These are phyloP conservation scores for Protodeltote pygarga DNA, from an alignment of 2,888 invertebrate species.

Conservation along the genomic window DNA sequence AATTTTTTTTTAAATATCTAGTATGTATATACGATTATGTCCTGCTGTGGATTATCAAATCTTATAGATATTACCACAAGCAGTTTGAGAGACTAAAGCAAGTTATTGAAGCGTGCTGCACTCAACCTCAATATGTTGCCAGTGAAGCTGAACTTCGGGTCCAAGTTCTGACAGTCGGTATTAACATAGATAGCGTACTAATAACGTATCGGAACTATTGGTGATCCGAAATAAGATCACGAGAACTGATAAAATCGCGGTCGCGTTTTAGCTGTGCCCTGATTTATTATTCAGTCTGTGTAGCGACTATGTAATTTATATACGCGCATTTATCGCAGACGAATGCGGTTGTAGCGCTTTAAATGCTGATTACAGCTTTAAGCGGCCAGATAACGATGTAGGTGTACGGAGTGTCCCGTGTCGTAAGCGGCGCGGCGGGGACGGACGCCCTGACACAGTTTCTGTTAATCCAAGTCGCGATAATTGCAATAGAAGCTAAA, in stretches of 20 bases:
- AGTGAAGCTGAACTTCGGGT: conserved; percentile 25
- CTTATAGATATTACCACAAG: conserved; percentile 38
- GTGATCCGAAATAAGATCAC: conserved; percentile 52
- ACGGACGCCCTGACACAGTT: conserved; percentile 69
- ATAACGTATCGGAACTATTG: conserved; percentile 51
- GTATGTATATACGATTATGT: conserved; percentile 2
- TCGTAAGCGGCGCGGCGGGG: conserved; percentile 14
- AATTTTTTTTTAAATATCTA: no score
- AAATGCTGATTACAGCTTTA: conserved; percentile 54
- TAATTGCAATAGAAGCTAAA: conserved; percentile 74
- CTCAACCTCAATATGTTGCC: conserved; percentile 39
- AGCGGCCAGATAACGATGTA: conserved; percentile 50
- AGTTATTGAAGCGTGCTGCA: conserved; percentile 40
- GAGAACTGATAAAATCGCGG: conserved; percentile 49
- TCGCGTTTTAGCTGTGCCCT: conserved; percentile 50
- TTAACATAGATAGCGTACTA: conserved; percentile 44
- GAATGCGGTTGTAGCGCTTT: conserved; percentile 56
- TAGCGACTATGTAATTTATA: conserved; percentile 56
- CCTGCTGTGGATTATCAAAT: conserved; percentile 6
- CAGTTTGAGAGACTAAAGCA: conserved; percentile 33
- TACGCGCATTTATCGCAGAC: conserved; percentile 55
- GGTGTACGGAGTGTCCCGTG: conserved; percentile 40
- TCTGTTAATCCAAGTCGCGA: conserved; percentile 68
- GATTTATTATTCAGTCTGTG: conserved; percentile 59
- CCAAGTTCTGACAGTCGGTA: conserved; percentile 21